Percentiles rank a stretch among this genome's conserved stretches.
phyloP scores from a whole-genome alignment of 2,888 invertebrate species.

The Griposia aprilina region DNA sequence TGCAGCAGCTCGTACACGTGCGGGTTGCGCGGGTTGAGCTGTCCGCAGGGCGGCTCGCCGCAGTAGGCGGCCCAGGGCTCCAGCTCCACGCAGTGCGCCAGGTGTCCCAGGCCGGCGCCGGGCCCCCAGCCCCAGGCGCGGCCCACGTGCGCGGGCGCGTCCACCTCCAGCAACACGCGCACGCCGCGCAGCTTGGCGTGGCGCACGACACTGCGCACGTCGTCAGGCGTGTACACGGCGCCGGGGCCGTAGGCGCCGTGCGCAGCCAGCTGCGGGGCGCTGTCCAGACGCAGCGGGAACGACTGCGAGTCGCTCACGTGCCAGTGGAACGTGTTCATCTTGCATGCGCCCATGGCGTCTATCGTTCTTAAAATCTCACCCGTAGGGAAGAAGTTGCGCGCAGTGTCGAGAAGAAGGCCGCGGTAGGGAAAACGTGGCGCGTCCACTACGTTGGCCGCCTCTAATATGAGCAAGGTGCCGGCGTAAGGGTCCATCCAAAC shows the following conservation, averaged over 20 bases:
- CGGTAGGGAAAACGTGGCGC: slow-evolving; percentile 94
- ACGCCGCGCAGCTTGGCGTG: slow-evolving; percentile 96
- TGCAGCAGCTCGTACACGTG: slow-evolving; percentile 94
- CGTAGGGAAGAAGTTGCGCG: slow-evolving; percentile 96
- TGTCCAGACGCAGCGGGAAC: slow-evolving; percentile 95
- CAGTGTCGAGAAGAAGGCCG: slow-evolving; percentile 97
- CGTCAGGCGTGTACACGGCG: slow-evolving; percentile 93
- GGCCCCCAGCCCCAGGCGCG: slow-evolving; percentile 97
- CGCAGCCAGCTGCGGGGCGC: slow-evolving; percentile 94
- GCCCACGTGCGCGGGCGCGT: slow-evolving; percentile 97
- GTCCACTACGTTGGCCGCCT: slow-evolving; percentile 93
- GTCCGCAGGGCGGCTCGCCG: slow-evolving; percentile 97
- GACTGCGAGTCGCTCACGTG: slow-evolving; percentile 97
- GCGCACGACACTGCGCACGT: slow-evolving; percentile 93
- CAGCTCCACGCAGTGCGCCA: slow-evolving; percentile 95
- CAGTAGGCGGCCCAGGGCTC: slow-evolving; percentile 95
- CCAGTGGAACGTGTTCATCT: slow-evolving; percentile 98
- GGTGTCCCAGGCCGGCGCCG: slow-evolving; percentile 93
- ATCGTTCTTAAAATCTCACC: slow-evolving; percentile 93
- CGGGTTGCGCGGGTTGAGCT: slow-evolving; percentile 95
- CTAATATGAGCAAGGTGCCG: slow-evolving; percentile 91
- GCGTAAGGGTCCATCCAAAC: slow-evolving; percentile 94
- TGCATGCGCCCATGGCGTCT: slow-evolving; percentile 97
- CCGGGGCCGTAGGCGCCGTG: slow-evolving; percentile 97
- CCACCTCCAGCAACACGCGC: slow-evolving; percentile 96